phyloP scores from a whole-genome alignment of 92 coral and sea anemone species.

The Epizoanthus ramosus region DNA sequence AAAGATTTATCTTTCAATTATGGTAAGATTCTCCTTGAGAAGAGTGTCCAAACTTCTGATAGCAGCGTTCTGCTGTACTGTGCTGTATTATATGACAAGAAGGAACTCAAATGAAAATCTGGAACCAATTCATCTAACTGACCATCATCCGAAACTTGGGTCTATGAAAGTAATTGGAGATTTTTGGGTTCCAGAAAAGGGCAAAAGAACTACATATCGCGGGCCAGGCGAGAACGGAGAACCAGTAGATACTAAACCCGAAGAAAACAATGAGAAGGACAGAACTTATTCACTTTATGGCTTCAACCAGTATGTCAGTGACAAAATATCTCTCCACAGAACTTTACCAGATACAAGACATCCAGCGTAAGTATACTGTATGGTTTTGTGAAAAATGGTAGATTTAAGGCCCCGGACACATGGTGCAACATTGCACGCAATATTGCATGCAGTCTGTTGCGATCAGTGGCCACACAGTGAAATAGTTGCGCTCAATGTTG shows the following conservation, averaged over 20 bases:
- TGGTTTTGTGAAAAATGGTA: not conserved
- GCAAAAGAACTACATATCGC: constrained; percentile 25
- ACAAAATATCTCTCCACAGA: constrained; percentile 85
- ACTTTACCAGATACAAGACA: constrained; percentile 86
- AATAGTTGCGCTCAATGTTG: too few species aligned
- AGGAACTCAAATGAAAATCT: not conserved
- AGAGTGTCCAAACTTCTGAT: constrained; percentile 44
- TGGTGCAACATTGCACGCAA: too few species aligned
- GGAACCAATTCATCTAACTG: constrained; percentile 44
- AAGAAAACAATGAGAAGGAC: constrained; percentile 69
- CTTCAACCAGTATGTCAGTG: constrained; percentile 93
- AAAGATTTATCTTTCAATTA: not conserved
- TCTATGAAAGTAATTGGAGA: constrained; percentile 69
- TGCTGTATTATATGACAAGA: constrained; percentile 50
- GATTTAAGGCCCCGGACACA: not conserved
- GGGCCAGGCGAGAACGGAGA: constrained; percentile 85
- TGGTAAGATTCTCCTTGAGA: constrained; percentile 48
- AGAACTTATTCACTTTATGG: constrained; percentile 85
- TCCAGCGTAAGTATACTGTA: constrained; percentile 69
- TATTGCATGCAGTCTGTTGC: too few species aligned
- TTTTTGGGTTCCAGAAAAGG: constrained; percentile 92
- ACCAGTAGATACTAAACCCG: constrained; percentile 78
- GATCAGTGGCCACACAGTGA: too few species aligned
- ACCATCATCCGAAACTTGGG: constrained; percentile 54
- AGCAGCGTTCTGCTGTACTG: constrained; percentile 37